Percentiles rank a stretch among this genome's conserved stretches.
phyloP scores from a whole-genome alignment of 2,797 vertebrate species.

The Chaetodon trifasciatus region DNA sequence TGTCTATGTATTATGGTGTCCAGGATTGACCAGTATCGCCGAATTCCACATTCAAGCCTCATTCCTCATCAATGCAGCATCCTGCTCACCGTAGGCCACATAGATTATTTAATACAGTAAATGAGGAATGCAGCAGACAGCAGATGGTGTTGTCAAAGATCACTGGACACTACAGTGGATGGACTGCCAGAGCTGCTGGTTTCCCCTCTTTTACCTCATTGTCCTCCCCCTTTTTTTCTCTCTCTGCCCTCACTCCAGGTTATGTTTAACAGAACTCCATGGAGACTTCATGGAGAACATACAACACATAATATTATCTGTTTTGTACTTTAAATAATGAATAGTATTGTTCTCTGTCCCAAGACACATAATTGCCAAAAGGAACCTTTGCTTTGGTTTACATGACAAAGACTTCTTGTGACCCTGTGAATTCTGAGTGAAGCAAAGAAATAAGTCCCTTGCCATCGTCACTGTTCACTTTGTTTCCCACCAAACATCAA shows the following conservation, averaged over 20 bases:
- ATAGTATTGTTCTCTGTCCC: not conserved
- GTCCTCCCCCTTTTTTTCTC: not conserved
- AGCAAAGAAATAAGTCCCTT: not conserved
- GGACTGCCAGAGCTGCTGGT: slow-evolving; percentile 36
- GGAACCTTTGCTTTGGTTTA: not conserved
- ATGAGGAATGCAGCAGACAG: slow-evolving; percentile 58
- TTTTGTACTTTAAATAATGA: too few species aligned
- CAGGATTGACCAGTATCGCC: not conserved
- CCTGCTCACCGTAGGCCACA: slow-evolving; percentile 36
- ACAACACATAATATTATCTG: not conserved
- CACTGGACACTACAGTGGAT: slow-evolving; percentile 29
- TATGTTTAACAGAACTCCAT: not conserved
- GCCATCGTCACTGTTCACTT: too few species aligned
- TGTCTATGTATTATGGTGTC: not conserved
- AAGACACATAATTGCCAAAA: not conserved
- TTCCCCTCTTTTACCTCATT: slow-evolving; percentile 32
- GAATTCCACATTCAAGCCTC: not conserved
- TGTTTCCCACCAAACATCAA: too few species aligned
- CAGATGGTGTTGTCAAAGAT: slow-evolving; percentile 57
- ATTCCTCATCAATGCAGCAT: slow-evolving; percentile 17
- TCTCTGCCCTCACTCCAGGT: not conserved
- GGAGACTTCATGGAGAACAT: not conserved
- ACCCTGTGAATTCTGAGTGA: not conserved
- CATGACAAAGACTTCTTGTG: not conserved
- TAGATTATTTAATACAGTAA: slow-evolving; percentile 65